Evolutionary conservation across 2,888 invertebrate genomes (phyloP), one percentile per base, ranked within the genome.

Genomic region (Philhelius pedissequus): DNA sequence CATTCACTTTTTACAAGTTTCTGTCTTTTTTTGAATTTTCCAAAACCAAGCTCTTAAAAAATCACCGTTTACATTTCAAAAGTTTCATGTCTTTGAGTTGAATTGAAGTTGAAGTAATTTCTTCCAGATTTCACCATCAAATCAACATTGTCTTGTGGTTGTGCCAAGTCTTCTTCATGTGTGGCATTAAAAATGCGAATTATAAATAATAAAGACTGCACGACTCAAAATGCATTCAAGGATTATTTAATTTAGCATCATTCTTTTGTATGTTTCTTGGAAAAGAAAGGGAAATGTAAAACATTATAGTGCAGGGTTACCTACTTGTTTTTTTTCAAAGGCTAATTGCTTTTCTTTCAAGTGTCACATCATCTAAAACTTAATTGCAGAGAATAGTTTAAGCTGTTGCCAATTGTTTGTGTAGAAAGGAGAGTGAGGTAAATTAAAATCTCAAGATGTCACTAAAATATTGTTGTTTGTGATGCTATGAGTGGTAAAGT

Each of bases 401-500:
- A n/a, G n/a, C n/a, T n/a, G n/a, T n/a, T n/a, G n/a, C n/a, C n/a
- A n/a, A 20, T 2, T 45, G 4, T 11, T 18, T 4, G 18, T 9
- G 11, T 15, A 40, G 20, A 4, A 45, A 20, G 18, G 20, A 35
- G 11, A 18, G 4, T 2, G 25, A 48, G 22, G 25, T 7, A 52
- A 62, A 62, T 38, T 50, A n/a, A 30, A 50, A 73, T 43, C 62
- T 73, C 73, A 73, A 62, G 62, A 52, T 52, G 40, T 73, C 73
- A 62, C 60, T 73, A 73, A 62, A 13, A 62, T 73, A 27, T 50
- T 50, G 25, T 30, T 27, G 52, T 45, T n/a, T 27, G 13, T 43
- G 9, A 43, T 18, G 18, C 43, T 15, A 43, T 18, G 8, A 25
- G 52, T 25, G 11, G 48, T 58, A 8, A 30, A 43, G 56, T 30